Conservation (phyloP, 2,113 vertebrate genomes). For the Cygnus buccinator region DNA sequence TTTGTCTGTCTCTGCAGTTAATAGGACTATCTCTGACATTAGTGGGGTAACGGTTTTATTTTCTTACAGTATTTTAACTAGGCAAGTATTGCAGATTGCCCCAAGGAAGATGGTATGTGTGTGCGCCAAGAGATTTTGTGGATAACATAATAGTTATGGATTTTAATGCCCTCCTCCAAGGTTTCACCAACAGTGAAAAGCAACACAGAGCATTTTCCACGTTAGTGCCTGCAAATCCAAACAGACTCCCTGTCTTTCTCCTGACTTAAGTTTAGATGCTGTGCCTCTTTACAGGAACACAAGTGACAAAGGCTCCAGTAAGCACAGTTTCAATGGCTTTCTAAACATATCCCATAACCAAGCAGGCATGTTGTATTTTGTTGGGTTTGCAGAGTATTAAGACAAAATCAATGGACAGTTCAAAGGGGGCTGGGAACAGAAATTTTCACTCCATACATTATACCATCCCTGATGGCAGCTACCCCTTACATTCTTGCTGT, state of each 20-base stretch:
- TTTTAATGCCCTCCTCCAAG: not conserved
- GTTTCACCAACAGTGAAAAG: not conserved
- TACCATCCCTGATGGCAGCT: not conserved
- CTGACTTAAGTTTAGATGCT: not conserved
- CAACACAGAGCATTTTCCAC: not conserved
- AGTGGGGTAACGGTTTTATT: not conserved
- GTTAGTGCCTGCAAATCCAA: not conserved
- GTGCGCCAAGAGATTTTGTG: not conserved
- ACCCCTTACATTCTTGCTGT: conserved; percentile 16
- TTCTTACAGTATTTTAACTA: not conserved
- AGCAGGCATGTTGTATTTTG: not conserved
- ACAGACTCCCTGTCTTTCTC: not conserved
- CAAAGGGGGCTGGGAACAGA: conserved; percentile 39
- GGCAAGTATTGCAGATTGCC: not conserved
- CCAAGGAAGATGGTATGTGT: not conserved
- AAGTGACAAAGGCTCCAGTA: not conserved
- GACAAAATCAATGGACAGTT: conserved; percentile 18
- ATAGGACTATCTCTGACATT: not conserved
- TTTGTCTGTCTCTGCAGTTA: not conserved
- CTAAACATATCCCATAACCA: not conserved
- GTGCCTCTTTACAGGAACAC: not conserved
- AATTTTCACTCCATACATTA: not conserved
- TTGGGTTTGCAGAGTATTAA: not conserved
- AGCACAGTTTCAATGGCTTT: conserved; percentile 4
- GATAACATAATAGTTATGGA: not conserved